Base-by-base conservation (phyloP, 2,888 invertebrate species). In the Pseudeuparius sepicola region DNA sequence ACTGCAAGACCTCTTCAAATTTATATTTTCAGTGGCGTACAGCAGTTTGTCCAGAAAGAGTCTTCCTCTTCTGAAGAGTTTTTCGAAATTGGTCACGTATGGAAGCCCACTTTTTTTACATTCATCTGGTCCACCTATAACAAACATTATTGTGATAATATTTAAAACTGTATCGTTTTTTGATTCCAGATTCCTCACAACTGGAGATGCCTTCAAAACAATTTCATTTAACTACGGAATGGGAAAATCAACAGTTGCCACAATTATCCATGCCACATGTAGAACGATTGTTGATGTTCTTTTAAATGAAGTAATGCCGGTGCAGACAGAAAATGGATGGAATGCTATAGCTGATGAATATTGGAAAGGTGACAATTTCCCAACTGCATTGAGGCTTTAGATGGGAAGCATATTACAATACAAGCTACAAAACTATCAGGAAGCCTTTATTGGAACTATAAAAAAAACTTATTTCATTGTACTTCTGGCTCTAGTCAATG, bases 171-270 rank as follows among this genome's bases (percentile, higher is more conserved):
- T n/a, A n/a, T n/a, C n/a, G n/a, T n/a, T n/a, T n/a, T n/a, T n/a
- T n/a, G n/a, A n/a, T n/a, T 43, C 24, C 31, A 45, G 40, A 30
- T 46, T 41, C 29, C 37, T 50, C 28, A 45, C 46, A 36, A 48
- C 48, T 28, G 50, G 47, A 20, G 47, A 50, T 46, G 46, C 39
- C 31, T 48, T 50, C 31, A 42, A 44, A 30, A 48, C 46, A 17
- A 46, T 51, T 34, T 42, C 46, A 25, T 45, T 46, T 35, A 48
- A 42, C 40, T 51, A 48, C 39, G 42, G 50, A 14, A 24, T 50
- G 38, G 49, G 49, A 33, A 36, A 37, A 30, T 36, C 32, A 14
- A 50, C 47, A 37, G 46, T 41, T 38, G 17, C 37, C 34, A 20
- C 38, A 16, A 49, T 49, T 36, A 40, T 50, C 31, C 42, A 42